phyloP scores from a whole-genome alignment of 1,140 invertebrate species.

The Hycleus cichorii region DNA sequence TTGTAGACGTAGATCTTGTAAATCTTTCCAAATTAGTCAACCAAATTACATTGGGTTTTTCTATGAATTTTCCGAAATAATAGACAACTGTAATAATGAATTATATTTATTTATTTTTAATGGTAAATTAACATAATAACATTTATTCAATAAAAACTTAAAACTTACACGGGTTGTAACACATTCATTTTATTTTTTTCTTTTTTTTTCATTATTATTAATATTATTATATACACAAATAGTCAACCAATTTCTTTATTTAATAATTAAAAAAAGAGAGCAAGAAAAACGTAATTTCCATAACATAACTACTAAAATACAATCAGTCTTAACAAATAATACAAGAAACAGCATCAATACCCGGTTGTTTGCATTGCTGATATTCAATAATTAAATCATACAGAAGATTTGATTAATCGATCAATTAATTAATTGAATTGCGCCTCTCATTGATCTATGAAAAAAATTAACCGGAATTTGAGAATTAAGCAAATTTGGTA shows the following conservation, averaged over 20 bases:
- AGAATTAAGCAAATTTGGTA: no score
- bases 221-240: no score
- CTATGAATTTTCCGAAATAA: neutral
- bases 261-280: no score
- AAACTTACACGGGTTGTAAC: constrained; percentile 18
- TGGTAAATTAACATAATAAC: constrained; percentile 24
- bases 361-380: constrained; percentile 3
- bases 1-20: no score
- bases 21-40: no score
- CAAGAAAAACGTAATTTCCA: constrained; percentile 12
- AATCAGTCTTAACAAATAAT: constrained; percentile 35
- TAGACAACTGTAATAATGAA: constrained; percentile 9
- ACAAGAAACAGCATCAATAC: constrained; percentile 17
- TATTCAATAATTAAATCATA: no score
- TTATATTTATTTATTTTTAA: constrained; percentile 23
- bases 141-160: constrained; percentile 21
- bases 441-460: no score
- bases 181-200: neutral
- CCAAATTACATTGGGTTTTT: neutral
- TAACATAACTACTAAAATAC: constrained; percentile 18
- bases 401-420: no score
- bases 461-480: no score
- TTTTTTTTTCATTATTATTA: no score
- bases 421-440: no score
- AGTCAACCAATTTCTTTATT: no score